A percentile compares a stretch with the other conserved stretches of the same genome.
These are phyloP conservation scores for Poicephalus meyeri DNA, from an alignment of 2,113 vertebrate species.

Conservation along the genomic window DNA sequence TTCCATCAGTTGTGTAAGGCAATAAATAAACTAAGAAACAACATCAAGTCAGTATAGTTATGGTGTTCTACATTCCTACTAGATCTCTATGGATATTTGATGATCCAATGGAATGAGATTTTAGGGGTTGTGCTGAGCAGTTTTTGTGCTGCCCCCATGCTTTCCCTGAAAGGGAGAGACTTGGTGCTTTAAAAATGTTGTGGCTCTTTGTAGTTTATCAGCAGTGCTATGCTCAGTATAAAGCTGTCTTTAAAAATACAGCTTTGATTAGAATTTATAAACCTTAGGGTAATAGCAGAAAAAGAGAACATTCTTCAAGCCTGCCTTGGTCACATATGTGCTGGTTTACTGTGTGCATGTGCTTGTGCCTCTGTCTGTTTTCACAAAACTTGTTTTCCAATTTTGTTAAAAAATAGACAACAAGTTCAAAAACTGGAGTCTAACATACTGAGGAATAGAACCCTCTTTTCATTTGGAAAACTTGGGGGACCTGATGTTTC, in stretches of 20 bases:
- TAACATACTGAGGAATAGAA: background rate
- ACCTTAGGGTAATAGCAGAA: background rate
- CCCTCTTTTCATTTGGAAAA: background rate
- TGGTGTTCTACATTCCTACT: background rate
- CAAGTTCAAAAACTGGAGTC: background rate
- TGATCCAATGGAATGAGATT: background rate
- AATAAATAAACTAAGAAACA: background rate
- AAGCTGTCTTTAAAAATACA: background rate
- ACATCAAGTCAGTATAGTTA: background rate
- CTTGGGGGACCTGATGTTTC: background rate
- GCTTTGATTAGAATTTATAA: background rate
- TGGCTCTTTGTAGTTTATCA: background rate
- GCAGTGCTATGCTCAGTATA: background rate
- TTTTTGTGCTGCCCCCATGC: background rate
- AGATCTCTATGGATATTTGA: background rate
- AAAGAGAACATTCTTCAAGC: background rate
- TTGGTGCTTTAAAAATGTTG: background rate
- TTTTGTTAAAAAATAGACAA: background rate
- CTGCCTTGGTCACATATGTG: too few species aligned
- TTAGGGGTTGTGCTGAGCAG: background rate
- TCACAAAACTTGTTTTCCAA: background rate
- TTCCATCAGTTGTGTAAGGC: fast-evolving
- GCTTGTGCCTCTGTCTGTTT: background rate
- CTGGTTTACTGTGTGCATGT: background rate
- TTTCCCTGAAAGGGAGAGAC: background rate